phyloP scores from a whole-genome alignment of 2,113 vertebrate genomes.

The Psittacara wagleri region DNA sequence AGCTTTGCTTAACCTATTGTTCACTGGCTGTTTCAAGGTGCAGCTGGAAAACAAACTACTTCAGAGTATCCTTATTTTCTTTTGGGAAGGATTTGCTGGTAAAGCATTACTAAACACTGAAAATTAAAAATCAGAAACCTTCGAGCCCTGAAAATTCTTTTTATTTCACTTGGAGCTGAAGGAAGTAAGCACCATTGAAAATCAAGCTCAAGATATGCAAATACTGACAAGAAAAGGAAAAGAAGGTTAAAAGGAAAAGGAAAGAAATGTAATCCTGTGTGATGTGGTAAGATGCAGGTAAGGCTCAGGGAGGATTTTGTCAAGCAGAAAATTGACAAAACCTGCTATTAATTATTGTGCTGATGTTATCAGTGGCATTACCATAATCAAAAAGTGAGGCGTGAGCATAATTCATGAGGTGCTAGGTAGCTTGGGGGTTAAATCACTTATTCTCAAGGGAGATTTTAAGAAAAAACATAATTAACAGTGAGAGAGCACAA shows the following conservation, averaged over 20 bases:
- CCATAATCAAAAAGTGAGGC: constrained; percentile 67
- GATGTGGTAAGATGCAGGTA: constrained; percentile 64
- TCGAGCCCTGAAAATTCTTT: neutral
- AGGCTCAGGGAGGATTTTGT: constrained; percentile 52
- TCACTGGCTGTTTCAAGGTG: neutral
- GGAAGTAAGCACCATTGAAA: neutral
- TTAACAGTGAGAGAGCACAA: neutral
- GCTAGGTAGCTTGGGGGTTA: constrained; percentile 36
- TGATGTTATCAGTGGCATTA: constrained; percentile 64
- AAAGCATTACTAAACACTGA: neutral
- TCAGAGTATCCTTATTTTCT: neutral
- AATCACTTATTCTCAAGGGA: constrained; percentile 48
- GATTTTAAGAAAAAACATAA: constrained; percentile 37
- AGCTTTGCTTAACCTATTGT: constrained; percentile 42
- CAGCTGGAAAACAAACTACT: neutral
- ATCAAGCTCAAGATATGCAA: neutral
- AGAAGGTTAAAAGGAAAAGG: constrained; percentile 39
- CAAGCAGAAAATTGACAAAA: constrained; percentile 75
- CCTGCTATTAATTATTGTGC: constrained; percentile 71
- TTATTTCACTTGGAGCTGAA: constrained; percentile 8
- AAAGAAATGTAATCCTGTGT: constrained; percentile 36
- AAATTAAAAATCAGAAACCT: neutral
- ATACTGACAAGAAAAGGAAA: neutral
- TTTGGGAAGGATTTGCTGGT: neutral
- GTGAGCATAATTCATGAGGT: constrained; percentile 25